Percentiles rank a stretch among this genome's conserved stretches.
These are phyloP conservation scores for Tadarida brasiliensis DNA, from an alignment of 2,797 vertebrate genomes.

Conservation along the genomic window DNA sequence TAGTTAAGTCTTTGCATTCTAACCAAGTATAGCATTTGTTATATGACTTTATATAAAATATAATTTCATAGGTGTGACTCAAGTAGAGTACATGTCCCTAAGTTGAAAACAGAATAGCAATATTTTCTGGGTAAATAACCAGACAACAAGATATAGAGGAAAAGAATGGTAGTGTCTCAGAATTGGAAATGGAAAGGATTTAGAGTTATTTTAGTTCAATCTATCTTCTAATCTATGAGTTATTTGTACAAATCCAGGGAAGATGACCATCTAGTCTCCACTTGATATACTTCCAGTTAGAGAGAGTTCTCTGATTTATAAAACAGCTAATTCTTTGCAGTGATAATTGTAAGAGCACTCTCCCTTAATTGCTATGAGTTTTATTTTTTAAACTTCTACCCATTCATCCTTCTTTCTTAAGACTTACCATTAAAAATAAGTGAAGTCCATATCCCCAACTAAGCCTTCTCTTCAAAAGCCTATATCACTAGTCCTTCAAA, in stretches of 20 bases:
- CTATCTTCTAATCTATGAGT: conserved; percentile 12
- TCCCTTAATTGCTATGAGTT: conserved; percentile 38
- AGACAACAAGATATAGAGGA: not conserved
- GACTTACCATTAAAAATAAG: conserved; percentile 20
- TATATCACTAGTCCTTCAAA: not conserved
- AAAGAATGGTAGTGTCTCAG: conserved; percentile 41
- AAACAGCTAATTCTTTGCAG: conserved; percentile 28
- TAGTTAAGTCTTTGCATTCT: conserved; percentile 68
- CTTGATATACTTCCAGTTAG: conserved; percentile 44
- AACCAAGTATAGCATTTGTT: conserved; percentile 70
- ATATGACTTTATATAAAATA: conserved; percentile 72
- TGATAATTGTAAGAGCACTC: not conserved
- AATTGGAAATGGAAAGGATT: conserved; percentile 55
- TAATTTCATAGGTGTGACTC: conserved; percentile 68
- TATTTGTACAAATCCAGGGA: conserved; percentile 27
- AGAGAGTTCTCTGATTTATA: conserved; percentile 11
- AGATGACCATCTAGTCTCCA: not conserved
- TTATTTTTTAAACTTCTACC: conserved; percentile 42
- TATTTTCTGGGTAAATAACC: conserved; percentile 55
- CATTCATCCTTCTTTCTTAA: not conserved
- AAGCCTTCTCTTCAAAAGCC: conserved; percentile 30
- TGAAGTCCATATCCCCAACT: not conserved
- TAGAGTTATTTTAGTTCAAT: conserved; percentile 27
- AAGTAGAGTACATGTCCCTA: conserved; percentile 28
- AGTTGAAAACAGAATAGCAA: conserved; percentile 61